These are phyloP conservation scores for Atta colombica DNA, from an alignment of 1,140 invertebrate genomes.

Conservation along the genomic window DNA sequence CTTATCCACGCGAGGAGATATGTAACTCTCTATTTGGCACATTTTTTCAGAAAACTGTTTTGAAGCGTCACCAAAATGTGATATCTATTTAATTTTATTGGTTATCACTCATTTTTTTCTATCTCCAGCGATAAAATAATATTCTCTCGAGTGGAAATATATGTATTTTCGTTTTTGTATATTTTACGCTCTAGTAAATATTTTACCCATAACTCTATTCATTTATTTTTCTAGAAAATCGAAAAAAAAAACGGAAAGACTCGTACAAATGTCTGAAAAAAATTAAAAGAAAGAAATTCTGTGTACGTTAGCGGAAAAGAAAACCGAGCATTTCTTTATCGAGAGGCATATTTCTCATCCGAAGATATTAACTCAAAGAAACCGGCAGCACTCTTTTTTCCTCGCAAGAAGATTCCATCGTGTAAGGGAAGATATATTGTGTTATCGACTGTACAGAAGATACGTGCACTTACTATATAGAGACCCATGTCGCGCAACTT, in stretches of 20 bases:
- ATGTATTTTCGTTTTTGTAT: background rate
- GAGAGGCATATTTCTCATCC: background rate
- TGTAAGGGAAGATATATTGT: constrained; percentile 18
- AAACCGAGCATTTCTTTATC: background rate
- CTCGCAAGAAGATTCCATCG: background rate
- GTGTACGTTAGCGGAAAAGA: background rate
- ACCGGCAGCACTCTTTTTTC: background rate
- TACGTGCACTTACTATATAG: background rate
- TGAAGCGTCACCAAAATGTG: background rate
- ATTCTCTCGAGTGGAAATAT: background rate
- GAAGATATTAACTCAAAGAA: background rate
- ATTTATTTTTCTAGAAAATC: background rate
- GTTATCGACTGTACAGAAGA: constrained; percentile 26
- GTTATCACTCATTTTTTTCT: background rate
- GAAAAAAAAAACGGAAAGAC: background rate
- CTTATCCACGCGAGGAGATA: background rate
- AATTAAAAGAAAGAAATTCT: constrained; percentile 6
- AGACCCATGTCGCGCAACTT: constrained; percentile 3
- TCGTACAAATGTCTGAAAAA: background rate
- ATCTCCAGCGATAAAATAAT: background rate
- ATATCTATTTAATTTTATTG: background rate
- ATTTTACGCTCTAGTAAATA: constrained; percentile 16
- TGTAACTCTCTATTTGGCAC: background rate
- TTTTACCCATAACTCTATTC: background rate
- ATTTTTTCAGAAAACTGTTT: background rate